Percentiles rank a stretch among this genome's conserved stretches.
These are phyloP conservation scores for Argentina silus DNA, from an alignment of 2,797 vertebrate species.

Conservation along the genomic window DNA sequence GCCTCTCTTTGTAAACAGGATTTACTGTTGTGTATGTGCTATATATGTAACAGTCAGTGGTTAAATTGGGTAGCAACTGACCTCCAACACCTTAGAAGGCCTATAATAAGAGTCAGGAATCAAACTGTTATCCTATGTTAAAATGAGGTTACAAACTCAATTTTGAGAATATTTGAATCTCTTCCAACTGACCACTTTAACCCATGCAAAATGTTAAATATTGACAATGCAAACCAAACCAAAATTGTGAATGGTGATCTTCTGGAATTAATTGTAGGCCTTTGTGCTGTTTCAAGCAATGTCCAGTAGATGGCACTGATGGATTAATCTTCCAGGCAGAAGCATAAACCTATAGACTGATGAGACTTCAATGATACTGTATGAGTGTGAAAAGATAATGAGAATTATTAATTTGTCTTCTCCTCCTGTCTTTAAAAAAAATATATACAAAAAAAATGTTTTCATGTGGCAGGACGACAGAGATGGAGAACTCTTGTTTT, in stretches of 20 bases:
- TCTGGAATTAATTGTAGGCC: background rate
- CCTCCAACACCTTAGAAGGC: background rate
- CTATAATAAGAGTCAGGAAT: background rate
- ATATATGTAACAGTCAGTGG: background rate
- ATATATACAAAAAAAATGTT: too few species aligned
- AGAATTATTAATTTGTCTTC: too few species aligned
- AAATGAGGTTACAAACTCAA: background rate
- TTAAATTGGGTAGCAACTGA: slow-evolving; percentile 27
- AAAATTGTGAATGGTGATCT: background rate
- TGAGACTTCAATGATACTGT: too few species aligned
- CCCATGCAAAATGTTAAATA: background rate
- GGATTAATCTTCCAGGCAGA: too few species aligned
- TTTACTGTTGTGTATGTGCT: slow-evolving; percentile 47
- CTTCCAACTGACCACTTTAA: background rate
- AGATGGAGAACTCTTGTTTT: background rate
- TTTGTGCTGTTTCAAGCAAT: slow-evolving; percentile 5
- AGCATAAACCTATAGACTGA: too few species aligned
- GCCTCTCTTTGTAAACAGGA: slow-evolving; percentile 53
- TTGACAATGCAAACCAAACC: background rate
- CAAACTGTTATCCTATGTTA: too few species aligned
- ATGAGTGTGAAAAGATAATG: too few species aligned
- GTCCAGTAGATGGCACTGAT: slow-evolving; percentile 42
- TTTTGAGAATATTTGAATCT: background rate
- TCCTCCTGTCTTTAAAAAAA: too few species aligned
- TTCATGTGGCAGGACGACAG: too few species aligned